phyloP scores from a whole-genome alignment of 2,113 vertebrate genomes.

The Numenius arquata region DNA sequence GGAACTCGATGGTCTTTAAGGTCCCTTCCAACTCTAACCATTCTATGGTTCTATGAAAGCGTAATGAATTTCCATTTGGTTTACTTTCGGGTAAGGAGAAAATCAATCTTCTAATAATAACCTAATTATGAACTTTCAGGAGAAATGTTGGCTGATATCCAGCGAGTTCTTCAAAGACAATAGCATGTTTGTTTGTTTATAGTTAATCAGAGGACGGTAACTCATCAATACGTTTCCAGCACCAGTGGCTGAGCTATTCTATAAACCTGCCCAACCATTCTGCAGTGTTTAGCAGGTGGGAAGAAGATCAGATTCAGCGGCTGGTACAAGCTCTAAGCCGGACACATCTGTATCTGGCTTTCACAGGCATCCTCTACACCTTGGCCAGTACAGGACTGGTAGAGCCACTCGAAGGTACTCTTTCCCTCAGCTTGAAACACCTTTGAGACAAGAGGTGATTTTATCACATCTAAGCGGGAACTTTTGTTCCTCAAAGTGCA shows the following conservation, averaged over 20 bases:
- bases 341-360: background rate
- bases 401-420: background rate
- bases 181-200: accelerated
- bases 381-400: background rate
- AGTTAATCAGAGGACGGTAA: background rate
- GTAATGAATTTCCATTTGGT: background rate
- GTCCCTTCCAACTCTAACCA: too few relatives aligned
- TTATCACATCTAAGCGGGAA: background rate
- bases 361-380: background rate
- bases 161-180: background rate
- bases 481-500: background rate
- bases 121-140: background rate
- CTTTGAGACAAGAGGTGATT: background rate
- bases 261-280: background rate
- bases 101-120: background rate
- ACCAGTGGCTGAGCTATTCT: background rate
- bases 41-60: background rate
- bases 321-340: background rate
- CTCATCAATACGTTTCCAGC: background rate
- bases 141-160: background rate
- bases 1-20: too few relatives aligned
- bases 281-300: background rate
- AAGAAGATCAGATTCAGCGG: background rate
- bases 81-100: background rate
- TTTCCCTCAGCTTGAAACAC: background rate